These are phyloP conservation scores for Melanerpes formicivorus DNA, from an alignment of 2,113 vertebrate genomes.

Conservation along the genomic window DNA sequence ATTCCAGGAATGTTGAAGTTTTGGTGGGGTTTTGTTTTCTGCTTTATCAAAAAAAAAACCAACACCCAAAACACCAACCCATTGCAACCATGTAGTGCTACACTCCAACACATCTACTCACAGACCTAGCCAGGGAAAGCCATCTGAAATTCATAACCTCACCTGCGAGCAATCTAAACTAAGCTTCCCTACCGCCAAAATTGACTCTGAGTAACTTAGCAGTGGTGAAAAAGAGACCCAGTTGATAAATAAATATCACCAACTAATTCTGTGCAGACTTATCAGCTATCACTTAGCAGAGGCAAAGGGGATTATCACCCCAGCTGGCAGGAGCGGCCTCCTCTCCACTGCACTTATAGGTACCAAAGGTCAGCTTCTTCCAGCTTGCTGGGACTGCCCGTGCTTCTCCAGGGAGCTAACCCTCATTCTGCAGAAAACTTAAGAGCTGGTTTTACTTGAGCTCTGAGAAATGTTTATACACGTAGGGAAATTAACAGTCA, in stretches of 20 bases:
- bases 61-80: too few relatives aligned
- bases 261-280: conserved; percentile 60
- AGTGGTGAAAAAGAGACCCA: conserved; percentile 12
- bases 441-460: conserved; percentile 40
- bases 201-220: background rate
- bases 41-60: background rate
- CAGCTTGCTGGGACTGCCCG: conserved; percentile 6
- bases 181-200: background rate
- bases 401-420: conserved; percentile 42
- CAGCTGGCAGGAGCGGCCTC: conserved; percentile 57
- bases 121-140: background rate
- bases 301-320: conserved; percentile 72
- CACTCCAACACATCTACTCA: background rate
- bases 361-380: conserved; percentile 74
- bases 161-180: background rate
- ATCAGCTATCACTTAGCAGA: conserved; percentile 65
- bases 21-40: background rate
- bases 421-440: conserved; percentile 20
- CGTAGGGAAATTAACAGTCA: background rate
- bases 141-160: background rate
- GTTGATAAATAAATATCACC: conserved; percentile 63
- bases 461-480: conserved; percentile 18
- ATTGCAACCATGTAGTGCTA: background rate
- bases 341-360: conserved; percentile 56
- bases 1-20: conserved; percentile 39